Conservation (phyloP, 2,113 vertebrate species). For the Brienomyrus longianalis region DNA sequence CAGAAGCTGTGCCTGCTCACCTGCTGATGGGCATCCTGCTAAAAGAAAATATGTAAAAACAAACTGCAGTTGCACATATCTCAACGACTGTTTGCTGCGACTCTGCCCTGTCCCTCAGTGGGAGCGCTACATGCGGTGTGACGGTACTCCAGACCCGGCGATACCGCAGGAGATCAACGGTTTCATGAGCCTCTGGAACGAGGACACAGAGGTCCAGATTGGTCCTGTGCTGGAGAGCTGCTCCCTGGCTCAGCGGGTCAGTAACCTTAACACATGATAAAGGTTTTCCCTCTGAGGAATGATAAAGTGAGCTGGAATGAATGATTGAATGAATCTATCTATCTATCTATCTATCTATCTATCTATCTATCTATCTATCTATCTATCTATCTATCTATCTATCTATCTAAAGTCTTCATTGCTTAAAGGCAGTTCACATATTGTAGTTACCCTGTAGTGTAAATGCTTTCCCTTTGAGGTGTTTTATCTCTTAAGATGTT, state of each 20-base stretch:
- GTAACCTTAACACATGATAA: slow-evolving; percentile 20
- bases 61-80: not conserved
- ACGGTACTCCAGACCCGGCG: slow-evolving; percentile 78
- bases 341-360: no score
- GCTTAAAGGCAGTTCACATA: not conserved
- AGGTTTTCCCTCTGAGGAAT: not conserved
- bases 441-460: not conserved
- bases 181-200: slow-evolving; percentile 77
- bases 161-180: slow-evolving; percentile 73
- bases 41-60: not conserved
- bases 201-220: slow-evolving; percentile 61
- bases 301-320: not conserved
- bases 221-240: slow-evolving; percentile 62
- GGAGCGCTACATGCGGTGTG: slow-evolving; percentile 73
- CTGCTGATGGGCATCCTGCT: not conserved
- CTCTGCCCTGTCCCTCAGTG: slow-evolving; percentile 61
- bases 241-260: slow-evolving; percentile 64
- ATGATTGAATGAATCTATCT: not conserved
- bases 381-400: not conserved
- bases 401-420: not conserved
- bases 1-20: not conserved
- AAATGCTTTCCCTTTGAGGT: not conserved
- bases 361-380: no score
- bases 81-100: not conserved
- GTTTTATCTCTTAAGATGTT: not conserved